These are phyloP conservation scores for Latrodectus geometricus DNA, from an alignment of 1,140 invertebrate genomes.

Conservation along the genomic window DNA sequence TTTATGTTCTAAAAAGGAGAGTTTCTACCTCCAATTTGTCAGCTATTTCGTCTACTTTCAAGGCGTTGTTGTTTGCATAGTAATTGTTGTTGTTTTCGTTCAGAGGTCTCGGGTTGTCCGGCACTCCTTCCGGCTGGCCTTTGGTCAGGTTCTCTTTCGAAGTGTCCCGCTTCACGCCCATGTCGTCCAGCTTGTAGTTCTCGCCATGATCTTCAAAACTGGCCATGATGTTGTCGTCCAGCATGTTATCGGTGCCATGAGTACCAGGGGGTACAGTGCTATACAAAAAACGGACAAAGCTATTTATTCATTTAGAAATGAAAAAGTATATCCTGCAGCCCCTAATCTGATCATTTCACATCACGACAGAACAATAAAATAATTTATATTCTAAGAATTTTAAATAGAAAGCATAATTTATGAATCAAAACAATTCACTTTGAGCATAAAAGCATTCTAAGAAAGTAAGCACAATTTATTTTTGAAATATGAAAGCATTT, in stretches of 20 bases:
- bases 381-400: no score
- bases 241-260: constrained; percentile 71
- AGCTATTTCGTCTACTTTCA: constrained; percentile 5
- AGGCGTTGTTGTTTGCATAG: constrained; percentile 50
- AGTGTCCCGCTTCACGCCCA: constrained; percentile 15
- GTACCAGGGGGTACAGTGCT: constrained; percentile 68
- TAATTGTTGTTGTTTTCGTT: constrained; percentile 52
- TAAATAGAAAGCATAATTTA: no score
- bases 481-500: no score
- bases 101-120: constrained; percentile 28
- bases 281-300: not conserved
- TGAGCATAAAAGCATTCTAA: no score
- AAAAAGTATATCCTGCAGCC: no score
- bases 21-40: constrained; percentile 45
- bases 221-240: constrained; percentile 70
- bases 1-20: no score
- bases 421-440: no score
- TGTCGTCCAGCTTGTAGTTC: constrained; percentile 70
- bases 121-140: constrained; percentile 8
- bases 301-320: no score
- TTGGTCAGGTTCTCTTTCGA: constrained; percentile 47
- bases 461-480: no score
- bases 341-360: no score
- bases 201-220: constrained; percentile 78
- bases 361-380: no score